Percentiles rank a stretch among this genome's conserved stretches.
Conservation (phyloP, 2,113 vertebrate genomes). For the Neodon shergylaensis region DNA sequence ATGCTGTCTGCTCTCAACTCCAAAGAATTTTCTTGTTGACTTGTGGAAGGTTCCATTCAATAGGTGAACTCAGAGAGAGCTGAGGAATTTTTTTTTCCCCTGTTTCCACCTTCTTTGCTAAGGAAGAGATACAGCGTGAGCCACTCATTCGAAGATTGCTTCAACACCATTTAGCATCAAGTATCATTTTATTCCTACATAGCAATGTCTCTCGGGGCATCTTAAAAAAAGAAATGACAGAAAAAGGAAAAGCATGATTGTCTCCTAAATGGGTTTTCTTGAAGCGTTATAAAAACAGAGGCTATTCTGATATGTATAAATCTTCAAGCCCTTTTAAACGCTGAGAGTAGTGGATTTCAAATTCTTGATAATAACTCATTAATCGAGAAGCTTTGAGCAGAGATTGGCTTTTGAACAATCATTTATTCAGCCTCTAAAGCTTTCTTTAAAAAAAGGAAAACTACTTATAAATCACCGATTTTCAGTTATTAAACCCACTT, state of each 20-base stretch:
- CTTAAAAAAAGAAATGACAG: conserved; percentile 31
- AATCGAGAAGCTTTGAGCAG: conserved; percentile 68
- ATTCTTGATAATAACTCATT: conserved; percentile 78
- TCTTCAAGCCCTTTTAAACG: conserved; percentile 20
- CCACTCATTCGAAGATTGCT: conserved; percentile 17
- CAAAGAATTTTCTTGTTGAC: conserved; percentile 16
- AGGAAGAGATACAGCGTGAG: background rate
- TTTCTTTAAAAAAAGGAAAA: conserved; percentile 54
- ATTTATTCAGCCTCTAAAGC: conserved; percentile 75
- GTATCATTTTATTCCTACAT: background rate
- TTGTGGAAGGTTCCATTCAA: background rate
- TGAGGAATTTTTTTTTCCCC: background rate
- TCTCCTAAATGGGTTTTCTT: conserved; percentile 7
- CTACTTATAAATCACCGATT: conserved; percentile 52
- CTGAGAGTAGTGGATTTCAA: conserved; percentile 43
- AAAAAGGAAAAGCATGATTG: conserved; percentile 5
- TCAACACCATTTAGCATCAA: conserved; percentile 33
- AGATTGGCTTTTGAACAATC: conserved; percentile 73
- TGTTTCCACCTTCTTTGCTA: conserved; percentile 27
- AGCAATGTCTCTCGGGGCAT: background rate
- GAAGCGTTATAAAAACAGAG: background rate
- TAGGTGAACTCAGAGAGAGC: background rate
- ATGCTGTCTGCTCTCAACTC: background rate
- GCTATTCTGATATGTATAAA: background rate
- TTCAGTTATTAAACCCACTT: conserved; percentile 48